Conservation (phyloP, 2,888 invertebrate species). For the Apamea epomidion region DNA sequence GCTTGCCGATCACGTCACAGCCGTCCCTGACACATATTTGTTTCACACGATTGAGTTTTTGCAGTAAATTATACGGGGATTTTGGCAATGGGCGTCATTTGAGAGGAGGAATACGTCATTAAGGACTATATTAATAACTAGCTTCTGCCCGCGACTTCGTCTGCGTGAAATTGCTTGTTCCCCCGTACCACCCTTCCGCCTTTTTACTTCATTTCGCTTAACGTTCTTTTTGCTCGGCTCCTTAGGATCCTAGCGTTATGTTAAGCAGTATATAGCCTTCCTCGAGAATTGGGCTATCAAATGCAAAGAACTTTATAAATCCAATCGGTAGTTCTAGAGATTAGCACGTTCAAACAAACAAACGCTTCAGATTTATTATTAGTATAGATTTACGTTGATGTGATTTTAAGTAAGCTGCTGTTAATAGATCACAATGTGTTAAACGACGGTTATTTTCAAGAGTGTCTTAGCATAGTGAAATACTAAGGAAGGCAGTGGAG, state of each 20-base stretch:
- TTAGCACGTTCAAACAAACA: no score
- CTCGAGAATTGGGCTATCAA: no score
- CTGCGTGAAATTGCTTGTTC: no score
- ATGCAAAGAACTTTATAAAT: no score
- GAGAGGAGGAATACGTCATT: not conserved
- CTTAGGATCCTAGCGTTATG: no score
- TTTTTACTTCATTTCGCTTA: no score
- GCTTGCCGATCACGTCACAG: slow-evolving; percentile 52
- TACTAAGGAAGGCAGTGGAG: not conserved
- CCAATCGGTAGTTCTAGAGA: no score
- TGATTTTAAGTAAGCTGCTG: not conserved
- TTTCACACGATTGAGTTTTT: slow-evolving; percentile 54
- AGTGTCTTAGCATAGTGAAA: not conserved
- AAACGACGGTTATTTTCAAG: not conserved
- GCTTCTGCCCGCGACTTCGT: no score
- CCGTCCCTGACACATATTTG: slow-evolving; percentile 61
- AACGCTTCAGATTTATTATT: no score
- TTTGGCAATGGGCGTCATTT: slow-evolving; percentile 13
- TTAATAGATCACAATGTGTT: not conserved
- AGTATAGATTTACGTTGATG: not conserved
- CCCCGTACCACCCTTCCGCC: no score
- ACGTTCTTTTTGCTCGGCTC: no score
- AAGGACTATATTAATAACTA: slow-evolving; percentile 10
- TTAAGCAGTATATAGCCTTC: no score
- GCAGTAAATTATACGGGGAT: slow-evolving; percentile 31